Base-by-base conservation (phyloP, 2,113 vertebrate genomes). In the Phasianus colchicus region DNA sequence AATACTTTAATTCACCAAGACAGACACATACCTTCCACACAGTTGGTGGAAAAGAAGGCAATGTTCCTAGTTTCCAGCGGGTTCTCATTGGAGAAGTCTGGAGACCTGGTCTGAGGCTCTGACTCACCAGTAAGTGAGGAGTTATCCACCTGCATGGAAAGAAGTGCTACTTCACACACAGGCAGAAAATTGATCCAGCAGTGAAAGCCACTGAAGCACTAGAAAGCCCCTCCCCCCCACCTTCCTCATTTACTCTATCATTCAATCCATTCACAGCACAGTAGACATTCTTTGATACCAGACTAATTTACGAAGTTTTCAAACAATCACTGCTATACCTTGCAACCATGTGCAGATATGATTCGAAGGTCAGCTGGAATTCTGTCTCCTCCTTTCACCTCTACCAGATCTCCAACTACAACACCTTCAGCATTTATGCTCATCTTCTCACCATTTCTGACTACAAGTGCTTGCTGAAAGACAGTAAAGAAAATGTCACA, bases 341-440 rank as follows among this genome's bases (percentile, higher is more conserved):
- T 99, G 97, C 99, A 99, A 81, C 99, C 99, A 27, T 99, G 98
- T 10, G 99, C 99, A 43, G 99, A 99, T 87, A 99, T 99, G 84
- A 99, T 99, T 36, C 99, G 91, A 96, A 99, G 98, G 91, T 99
- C 99, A 1, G 99, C 99, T 9, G 99, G 99, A 96, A 99, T 99
- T 92, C 99, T 96, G 96, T 99, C 99, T 32, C 99, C 99, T 25
- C 99, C 99, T 74, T 99, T 99, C 64, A 99, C 99, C 90, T 99
- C 99, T 81, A 99, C 99, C 22, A 99, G 96, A 82, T 99, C 99
- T 30, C 99, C 99, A 4, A 98, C 98, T 6, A 99, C 99, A 34
- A 99, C 99, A 0, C 98, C 98, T 94, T 99, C 99, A 0, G 99
- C 99, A 9, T 99, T 99, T 86, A 99, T 98, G 97, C 98, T 98